A percentile compares a stretch with the other conserved stretches of the same genome.
phyloP scores from a whole-genome alignment of 2,113 vertebrate genomes.

The Prionailurus bengalensis region DNA sequence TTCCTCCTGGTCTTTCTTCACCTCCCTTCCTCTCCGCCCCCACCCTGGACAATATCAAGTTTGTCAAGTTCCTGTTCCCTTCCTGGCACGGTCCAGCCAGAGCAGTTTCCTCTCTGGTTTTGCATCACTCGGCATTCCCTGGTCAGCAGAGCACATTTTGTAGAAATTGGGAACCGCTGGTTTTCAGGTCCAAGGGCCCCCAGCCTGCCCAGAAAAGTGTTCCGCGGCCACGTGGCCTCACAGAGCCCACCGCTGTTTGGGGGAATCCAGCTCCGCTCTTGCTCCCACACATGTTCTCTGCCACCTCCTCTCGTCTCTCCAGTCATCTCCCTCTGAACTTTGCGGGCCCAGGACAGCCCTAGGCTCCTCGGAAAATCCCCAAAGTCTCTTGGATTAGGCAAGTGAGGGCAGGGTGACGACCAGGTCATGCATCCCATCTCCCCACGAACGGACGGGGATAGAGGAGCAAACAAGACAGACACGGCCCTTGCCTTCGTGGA shows the following conservation, averaged over 20 bases:
- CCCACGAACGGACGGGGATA: neutral
- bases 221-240: neutral
- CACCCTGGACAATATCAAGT: no score
- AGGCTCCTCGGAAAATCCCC: neutral
- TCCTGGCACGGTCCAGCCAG: neutral
- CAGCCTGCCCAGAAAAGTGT: neutral
- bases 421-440: neutral
- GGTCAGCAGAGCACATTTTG: neutral
- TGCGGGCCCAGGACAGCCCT: neutral
- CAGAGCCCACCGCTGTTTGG: neutral
- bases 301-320: neutral
- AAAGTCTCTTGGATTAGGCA: neutral
- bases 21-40: neutral
- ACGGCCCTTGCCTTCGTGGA: neutral
- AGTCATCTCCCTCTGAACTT: neutral
- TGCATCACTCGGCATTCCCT: neutral
- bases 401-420: neutral
- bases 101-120: neutral
- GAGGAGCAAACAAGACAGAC: neutral
- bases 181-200: neutral
- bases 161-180: neutral
- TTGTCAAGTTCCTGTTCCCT: neutral
- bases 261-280: neutral
- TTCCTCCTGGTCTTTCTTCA: constrained; percentile 7
- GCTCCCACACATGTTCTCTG: no score